Percentiles rank a stretch among this genome's conserved stretches.
phyloP scores from a whole-genome alignment of 2,888 invertebrate species.

The Steromphala cineraria region DNA sequence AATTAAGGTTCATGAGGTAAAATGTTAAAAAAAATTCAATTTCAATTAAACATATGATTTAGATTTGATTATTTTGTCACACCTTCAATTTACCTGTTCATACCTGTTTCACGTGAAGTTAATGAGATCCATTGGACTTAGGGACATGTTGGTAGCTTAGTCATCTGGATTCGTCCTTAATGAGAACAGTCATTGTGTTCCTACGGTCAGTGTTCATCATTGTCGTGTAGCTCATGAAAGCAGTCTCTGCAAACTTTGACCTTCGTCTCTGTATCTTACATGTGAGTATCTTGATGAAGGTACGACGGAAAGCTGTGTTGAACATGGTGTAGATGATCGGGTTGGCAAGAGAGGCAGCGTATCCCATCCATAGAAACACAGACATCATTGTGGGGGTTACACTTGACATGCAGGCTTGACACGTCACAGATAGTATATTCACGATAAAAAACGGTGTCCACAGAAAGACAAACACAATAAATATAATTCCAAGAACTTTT shows the following conservation, averaged over 20 bases:
- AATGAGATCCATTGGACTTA: neutral
- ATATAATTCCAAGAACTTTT: conserved; percentile 74
- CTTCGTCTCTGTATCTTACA: conserved; percentile 57
- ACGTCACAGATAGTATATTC: conserved; percentile 69
- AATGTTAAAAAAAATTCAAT: too few relatives aligned
- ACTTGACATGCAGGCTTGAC: conserved; percentile 56
- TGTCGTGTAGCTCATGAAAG: conserved; percentile 38
- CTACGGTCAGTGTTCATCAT: conserved; percentile 55
- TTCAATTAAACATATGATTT: too few relatives aligned
- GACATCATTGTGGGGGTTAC: conserved; percentile 67
- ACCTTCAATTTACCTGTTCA: too few relatives aligned
- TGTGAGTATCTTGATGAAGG: conserved; percentile 69
- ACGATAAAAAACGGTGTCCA: conserved; percentile 74
- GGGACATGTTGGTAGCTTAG: neutral
- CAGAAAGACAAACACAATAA: conserved; percentile 72
- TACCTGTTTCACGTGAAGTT: too few relatives aligned
- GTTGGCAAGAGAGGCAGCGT: conserved; percentile 72
- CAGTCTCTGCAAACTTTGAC: conserved; percentile 43
- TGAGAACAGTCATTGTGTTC: conserved; percentile 57
- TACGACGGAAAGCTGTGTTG: conserved; percentile 72
- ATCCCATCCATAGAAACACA: conserved; percentile 73
- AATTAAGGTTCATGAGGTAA: too few relatives aligned
- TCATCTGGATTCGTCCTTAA: conserved; percentile 42
- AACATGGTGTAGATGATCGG: conserved; percentile 76
- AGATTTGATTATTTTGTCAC: too few relatives aligned